Evolutionary conservation across 2,888 invertebrate genomes (phyloP).

Genomic region (Idaea aversata): DNA sequence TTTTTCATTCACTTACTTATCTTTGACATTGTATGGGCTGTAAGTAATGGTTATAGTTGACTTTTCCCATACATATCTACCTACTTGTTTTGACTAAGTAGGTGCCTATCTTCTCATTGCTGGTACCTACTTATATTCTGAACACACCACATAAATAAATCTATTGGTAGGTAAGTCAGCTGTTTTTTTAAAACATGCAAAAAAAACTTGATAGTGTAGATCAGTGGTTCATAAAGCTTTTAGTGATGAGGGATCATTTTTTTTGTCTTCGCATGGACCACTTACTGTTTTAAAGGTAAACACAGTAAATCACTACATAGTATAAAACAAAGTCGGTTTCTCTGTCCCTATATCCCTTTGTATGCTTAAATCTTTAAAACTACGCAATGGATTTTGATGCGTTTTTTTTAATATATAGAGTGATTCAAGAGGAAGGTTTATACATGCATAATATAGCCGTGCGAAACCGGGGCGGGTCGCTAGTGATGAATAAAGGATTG

Average conservation of each 20-base stretch:
- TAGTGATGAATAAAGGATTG: too few relatives aligned
- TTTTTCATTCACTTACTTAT: constrained; percentile 11
- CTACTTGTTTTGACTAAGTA: not conserved
- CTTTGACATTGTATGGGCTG: not conserved
- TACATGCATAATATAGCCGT: too few relatives aligned
- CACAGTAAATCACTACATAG: too few relatives aligned
- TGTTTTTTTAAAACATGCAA: not conserved
- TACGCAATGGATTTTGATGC: too few relatives aligned
- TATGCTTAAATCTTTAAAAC: too few relatives aligned
- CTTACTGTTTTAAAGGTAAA: too few relatives aligned
- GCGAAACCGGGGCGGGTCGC: too few relatives aligned
- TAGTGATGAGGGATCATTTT: not conserved
- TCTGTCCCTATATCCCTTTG: too few relatives aligned
- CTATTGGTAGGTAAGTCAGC: not conserved
- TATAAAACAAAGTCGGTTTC: too few relatives aligned
- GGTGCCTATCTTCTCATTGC: not conserved
- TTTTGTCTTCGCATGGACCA: too few relatives aligned
- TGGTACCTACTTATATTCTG: not conserved
- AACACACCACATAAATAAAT: not conserved
- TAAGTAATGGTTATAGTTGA: not conserved
- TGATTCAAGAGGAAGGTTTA: too few relatives aligned
- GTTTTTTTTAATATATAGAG: too few relatives aligned
- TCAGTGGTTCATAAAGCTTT: not conserved
- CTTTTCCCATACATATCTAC: not conserved
- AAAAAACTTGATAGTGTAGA: not conserved